Percentiles rank a stretch among this genome's conserved stretches.
Evolutionary conservation across 2,113 vertebrate species (phyloP).

Genomic region (Fregetta grallaria): DNA sequence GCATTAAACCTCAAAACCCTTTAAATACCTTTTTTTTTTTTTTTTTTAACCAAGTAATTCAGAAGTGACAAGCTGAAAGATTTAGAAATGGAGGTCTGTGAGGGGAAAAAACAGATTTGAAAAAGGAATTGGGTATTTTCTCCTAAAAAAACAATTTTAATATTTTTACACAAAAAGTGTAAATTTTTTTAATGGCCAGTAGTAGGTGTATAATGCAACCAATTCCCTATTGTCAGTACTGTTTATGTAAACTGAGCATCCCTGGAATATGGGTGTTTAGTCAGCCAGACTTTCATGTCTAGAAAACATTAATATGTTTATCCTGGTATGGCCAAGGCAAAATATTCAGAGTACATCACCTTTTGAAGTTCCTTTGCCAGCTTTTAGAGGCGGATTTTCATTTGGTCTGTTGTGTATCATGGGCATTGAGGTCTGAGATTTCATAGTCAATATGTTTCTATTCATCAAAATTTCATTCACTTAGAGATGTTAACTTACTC

Average conservation of each 20-base stretch:
- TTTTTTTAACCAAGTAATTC: conserved; percentile 39
- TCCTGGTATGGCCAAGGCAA: background rate
- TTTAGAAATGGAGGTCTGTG: background rate
- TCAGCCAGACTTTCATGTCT: background rate
- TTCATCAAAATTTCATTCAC: background rate
- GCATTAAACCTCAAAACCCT: conserved; percentile 46
- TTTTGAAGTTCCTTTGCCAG: background rate
- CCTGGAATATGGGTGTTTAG: background rate
- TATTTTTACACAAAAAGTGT: background rate
- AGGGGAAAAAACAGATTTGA: background rate
- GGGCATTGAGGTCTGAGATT: background rate
- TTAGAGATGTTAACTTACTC: background rate
- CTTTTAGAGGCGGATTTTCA: background rate
- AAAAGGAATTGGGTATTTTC: background rate
- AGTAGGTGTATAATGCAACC: background rate
- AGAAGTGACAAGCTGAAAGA: background rate
- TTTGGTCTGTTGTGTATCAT: background rate
- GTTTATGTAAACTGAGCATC: background rate
- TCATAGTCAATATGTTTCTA: background rate
- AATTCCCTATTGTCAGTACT: background rate
- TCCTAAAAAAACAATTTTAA: background rate
- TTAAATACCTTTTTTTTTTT: background rate
- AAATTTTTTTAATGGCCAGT: background rate
- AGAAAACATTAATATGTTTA: background rate
- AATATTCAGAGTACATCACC: background rate